A percentile compares a stretch with the other conserved stretches of the same genome.
These are phyloP conservation scores for Parasteatoda lunata DNA, from an alignment of 2,888 invertebrate genomes.

Conservation along the genomic window DNA sequence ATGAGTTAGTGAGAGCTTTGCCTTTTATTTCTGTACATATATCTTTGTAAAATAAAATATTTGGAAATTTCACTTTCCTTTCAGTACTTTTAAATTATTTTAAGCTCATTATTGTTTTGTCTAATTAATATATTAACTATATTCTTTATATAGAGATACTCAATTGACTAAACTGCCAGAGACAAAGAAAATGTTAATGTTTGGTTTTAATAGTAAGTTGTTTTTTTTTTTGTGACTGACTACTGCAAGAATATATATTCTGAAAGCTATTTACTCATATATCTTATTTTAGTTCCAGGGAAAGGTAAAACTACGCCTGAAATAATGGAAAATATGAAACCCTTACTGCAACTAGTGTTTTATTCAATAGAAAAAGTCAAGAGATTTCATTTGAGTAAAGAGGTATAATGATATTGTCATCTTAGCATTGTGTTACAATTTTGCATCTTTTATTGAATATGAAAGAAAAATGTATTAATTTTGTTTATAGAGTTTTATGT, in stretches of 20 bases:
- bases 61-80: no score
- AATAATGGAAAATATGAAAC: slow-evolving; percentile 84
- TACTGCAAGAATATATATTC: neutral
- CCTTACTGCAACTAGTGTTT: slow-evolving; percentile 90
- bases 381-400: slow-evolving; percentile 89
- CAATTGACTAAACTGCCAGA: slow-evolving; percentile 79
- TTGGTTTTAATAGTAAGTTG: slow-evolving; percentile 82
- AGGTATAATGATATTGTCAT: slow-evolving; percentile 78
- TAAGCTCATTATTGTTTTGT: slow-evolving; percentile 22
- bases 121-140: slow-evolving; percentile 30
- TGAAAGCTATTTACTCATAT: neutral
- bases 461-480: no score
- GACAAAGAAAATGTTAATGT: slow-evolving; percentile 85
- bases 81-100: neutral
- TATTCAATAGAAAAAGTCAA: slow-evolving; percentile 94
- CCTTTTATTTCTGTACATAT: no score
- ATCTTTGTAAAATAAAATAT: no score
- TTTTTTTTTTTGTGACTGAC: neutral
- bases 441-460: no score
- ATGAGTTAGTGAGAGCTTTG: no score
- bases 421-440: no score
- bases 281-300: slow-evolving; percentile 73
- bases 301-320: slow-evolving; percentile 73
- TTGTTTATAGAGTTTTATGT: no score
- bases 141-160: slow-evolving; percentile 77